Evolutionary conservation across 2,797 vertebrate genomes (phyloP).

Genomic region (Lacerta agilis): DNA sequence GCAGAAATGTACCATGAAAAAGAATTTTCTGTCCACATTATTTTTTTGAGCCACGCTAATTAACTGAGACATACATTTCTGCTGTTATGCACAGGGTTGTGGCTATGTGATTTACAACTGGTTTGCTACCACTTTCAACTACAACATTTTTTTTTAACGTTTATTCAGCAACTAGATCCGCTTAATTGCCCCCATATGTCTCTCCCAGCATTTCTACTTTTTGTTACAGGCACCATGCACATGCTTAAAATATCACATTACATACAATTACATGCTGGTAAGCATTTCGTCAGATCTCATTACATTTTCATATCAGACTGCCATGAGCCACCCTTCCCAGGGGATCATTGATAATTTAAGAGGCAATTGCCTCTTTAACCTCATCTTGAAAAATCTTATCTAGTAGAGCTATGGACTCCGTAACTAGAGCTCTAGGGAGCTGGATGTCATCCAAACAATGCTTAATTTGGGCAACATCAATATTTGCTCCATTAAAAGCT

Average conservation of each 20-base stretch:
- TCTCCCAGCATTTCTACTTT: slow-evolving; percentile 1
- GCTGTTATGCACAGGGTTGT: not conserved
- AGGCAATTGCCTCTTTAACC: slow-evolving; percentile 52
- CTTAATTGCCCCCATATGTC: slow-evolving; percentile 10
- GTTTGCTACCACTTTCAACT: not conserved
- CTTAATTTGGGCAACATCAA: slow-evolving; percentile 39
- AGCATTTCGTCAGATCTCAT: slow-evolving; percentile 5
- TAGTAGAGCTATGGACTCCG: slow-evolving; percentile 31
- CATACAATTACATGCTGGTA: slow-evolving; percentile 14
- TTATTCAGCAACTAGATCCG: not conserved
- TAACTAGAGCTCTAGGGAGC: slow-evolving; percentile 46
- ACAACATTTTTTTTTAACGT: slow-evolving; percentile 9
- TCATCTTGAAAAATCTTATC: slow-evolving; percentile 54
- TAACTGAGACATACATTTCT: not conserved
- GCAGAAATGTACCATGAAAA: not conserved
- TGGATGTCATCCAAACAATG: slow-evolving; percentile 40
- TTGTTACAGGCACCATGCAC: not conserved
- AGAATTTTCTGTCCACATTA: not conserved
- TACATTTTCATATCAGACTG: slow-evolving; percentile 32
- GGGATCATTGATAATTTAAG: slow-evolving; percentile 38
- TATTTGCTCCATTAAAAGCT: slow-evolving; percentile 43
- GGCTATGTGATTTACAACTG: not conserved
- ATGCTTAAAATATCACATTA: slow-evolving; percentile 11
- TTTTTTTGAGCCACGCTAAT: slow-evolving; percentile 13
- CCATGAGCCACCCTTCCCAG: slow-evolving; percentile 14